Conservation (phyloP, 2,797 vertebrate genomes). For the Podarcis lilfordi region DNA sequence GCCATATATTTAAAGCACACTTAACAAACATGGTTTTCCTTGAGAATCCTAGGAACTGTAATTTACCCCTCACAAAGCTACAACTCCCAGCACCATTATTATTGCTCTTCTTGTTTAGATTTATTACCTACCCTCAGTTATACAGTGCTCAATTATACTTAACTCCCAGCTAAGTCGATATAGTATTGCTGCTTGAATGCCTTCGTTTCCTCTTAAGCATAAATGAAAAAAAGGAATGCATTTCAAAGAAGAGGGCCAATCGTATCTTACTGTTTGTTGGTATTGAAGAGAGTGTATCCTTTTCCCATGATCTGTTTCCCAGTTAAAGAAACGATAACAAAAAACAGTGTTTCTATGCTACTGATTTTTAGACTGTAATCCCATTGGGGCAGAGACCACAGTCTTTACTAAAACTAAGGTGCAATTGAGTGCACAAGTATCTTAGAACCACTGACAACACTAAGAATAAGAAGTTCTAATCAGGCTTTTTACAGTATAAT, state of each 20-base stretch:
- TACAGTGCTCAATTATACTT: background rate
- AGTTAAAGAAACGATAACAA: background rate
- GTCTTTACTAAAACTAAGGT: background rate
- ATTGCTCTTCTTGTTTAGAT: too few relatives aligned
- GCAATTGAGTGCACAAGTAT: background rate
- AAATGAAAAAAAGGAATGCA: too few relatives aligned
- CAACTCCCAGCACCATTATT: too few relatives aligned
- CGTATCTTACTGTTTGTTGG: background rate
- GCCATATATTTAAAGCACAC: too few relatives aligned
- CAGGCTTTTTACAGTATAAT: background rate
- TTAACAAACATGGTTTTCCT: too few relatives aligned
- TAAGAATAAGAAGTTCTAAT: background rate
- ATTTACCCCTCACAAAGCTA: too few relatives aligned
- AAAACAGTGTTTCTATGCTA: background rate
- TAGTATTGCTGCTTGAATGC: background rate
- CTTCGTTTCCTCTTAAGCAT: background rate
- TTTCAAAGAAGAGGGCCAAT: background rate
- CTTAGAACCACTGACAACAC: background rate
- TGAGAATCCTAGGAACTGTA: too few relatives aligned
- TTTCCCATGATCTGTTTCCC: background rate
- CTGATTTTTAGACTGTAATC: background rate
- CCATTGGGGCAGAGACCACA: background rate
- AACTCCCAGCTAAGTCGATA: background rate
- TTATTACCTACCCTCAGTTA: too few relatives aligned
- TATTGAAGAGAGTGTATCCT: background rate